Conservation (phyloP, 1,140 invertebrate species). For the Pantala flavescens region DNA sequence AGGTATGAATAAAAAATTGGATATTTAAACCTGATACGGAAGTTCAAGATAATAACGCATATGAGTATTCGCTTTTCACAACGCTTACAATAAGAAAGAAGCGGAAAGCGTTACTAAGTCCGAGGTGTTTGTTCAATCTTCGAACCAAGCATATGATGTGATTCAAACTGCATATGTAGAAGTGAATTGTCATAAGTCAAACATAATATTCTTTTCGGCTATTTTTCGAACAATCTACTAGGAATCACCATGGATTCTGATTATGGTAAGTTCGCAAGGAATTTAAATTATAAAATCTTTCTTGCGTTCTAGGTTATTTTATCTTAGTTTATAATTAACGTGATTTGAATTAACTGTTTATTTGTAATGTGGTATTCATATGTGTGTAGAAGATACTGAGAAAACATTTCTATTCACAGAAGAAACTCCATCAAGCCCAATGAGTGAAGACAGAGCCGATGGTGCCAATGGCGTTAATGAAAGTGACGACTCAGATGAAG, state of each 20-base stretch:
- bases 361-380: not conserved
- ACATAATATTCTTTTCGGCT: too few species aligned
- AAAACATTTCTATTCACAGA: not conserved
- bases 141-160: too few species aligned
- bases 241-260: not conserved
- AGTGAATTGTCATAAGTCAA: too few species aligned
- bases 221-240: too few species aligned
- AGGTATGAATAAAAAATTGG: too few species aligned
- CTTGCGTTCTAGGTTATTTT: not conserved
- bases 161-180: too few species aligned
- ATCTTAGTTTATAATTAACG: not conserved
- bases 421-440: not conserved
- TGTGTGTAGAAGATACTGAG: not conserved
- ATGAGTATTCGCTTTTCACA: too few species aligned
- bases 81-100: too few species aligned
- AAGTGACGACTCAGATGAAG: not conserved
- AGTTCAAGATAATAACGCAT: too few species aligned
- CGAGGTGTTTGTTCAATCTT: too few species aligned
- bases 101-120: too few species aligned
- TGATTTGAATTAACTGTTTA: not conserved
- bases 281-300: not conserved
- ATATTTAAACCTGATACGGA: too few species aligned
- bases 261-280: not conserved
- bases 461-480: not conserved
- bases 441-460: not conserved